These are phyloP conservation scores for Eristalis intricaria DNA, from an alignment of 2,888 invertebrate genomes.

Conservation along the genomic window DNA sequence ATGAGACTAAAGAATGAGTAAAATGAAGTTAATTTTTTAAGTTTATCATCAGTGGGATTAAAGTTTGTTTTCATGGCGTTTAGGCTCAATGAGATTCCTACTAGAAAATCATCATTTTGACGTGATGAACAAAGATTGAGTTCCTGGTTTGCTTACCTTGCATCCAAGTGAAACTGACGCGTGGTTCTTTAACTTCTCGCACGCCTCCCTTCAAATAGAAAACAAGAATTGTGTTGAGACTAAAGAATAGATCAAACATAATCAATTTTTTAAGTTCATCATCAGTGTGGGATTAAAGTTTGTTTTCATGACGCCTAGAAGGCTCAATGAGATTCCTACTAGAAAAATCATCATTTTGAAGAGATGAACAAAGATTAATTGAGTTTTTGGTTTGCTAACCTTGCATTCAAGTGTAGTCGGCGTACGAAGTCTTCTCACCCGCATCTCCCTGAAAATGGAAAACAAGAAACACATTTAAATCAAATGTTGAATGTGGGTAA, in stretches of 20 bases:
- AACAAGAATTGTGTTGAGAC: background rate
- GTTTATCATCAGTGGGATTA: conserved; percentile 69
- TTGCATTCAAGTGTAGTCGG: no score
- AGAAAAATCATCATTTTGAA: conserved; percentile 58
- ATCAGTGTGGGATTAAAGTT: conserved; percentile 72
- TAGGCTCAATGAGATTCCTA: conserved; percentile 78
- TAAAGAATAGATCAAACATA: background rate
- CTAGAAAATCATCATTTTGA: conserved; percentile 69
- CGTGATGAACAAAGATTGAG: no score
- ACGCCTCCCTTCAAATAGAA: background rate
- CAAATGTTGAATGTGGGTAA: no score
- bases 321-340: conserved; percentile 78
- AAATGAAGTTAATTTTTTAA: background rate
- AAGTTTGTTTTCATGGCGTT: conserved; percentile 75
- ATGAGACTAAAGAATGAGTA: background rate
- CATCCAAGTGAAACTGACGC: background rate
- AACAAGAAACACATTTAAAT: no score
- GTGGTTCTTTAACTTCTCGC: background rate
- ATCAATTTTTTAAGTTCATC: no score
- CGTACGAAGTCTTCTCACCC: no score
- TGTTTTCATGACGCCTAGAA: conserved; percentile 76
- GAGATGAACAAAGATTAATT: no score
- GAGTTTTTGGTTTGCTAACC: no score
- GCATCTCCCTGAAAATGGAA: no score
- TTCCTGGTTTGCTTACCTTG: conserved; percentile 21